Percentiles rank a stretch among this genome's conserved stretches.
Conservation (phyloP, 1,140 invertebrate genomes). For the Zeugodacus cucurbitae region DNA sequence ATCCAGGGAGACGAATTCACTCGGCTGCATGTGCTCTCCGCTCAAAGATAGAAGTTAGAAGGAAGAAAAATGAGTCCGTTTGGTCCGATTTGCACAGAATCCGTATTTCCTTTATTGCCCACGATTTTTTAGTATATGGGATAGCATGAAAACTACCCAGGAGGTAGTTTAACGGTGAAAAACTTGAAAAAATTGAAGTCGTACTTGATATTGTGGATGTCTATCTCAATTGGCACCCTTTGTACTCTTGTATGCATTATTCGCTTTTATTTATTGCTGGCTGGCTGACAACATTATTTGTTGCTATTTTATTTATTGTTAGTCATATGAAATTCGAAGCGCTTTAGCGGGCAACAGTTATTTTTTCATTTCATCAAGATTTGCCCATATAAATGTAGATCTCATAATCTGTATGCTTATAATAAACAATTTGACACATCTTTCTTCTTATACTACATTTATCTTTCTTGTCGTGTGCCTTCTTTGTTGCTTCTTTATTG, state of each 20-base stretch:
- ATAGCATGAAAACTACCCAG: no score
- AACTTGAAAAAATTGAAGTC: no score
- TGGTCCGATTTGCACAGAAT: no score
- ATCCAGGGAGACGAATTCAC: no score
- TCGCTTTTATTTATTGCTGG: not conserved
- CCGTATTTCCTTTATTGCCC: no score
- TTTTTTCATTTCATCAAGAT: no score
- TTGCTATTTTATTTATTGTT: not conserved
- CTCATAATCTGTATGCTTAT: not conserved
- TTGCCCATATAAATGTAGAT: not conserved
- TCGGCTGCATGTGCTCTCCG: no score
- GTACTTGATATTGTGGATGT: not conserved
- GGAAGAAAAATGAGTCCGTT: no score
- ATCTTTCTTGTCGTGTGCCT: not conserved
- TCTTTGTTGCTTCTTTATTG: not conserved
- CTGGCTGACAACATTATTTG: not conserved
- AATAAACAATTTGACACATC: not conserved
- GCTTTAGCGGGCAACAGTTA: not conserved
- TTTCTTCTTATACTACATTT: not conserved
- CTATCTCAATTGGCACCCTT: not conserved
- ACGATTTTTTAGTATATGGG: no score
- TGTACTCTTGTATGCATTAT: not conserved
- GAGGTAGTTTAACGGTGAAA: no score
- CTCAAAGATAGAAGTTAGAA: no score
- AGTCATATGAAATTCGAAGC: not conserved